Percentiles rank a stretch among this genome's conserved stretches.
phyloP scores from a whole-genome alignment of 30 jellyfish, hydroid and myxozoan species.

The Sanderia malayensis region DNA sequence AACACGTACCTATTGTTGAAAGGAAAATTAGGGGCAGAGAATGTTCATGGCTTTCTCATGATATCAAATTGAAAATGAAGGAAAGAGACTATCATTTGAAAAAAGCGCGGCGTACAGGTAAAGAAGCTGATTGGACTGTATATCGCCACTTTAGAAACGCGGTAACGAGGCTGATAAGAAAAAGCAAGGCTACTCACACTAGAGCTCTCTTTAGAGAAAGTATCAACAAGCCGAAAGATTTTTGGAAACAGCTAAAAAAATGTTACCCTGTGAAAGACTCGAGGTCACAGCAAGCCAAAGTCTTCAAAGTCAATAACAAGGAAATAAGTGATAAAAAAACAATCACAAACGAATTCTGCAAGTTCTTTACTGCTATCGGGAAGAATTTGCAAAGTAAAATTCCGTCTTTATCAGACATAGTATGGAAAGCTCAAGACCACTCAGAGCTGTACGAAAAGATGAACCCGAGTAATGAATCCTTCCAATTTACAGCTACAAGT shows the following conservation, averaged over 20 bases:
- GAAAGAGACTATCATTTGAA: slow-evolving; percentile 35
- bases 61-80: slow-evolving; percentile 24
- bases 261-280: slow-evolving; percentile 9
- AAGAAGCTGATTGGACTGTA: slow-evolving; percentile 23
- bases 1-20: slow-evolving; percentile 31
- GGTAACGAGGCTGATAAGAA: slow-evolving; percentile 19
- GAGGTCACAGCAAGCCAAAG: slow-evolving; percentile 11
- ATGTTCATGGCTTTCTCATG: slow-evolving; percentile 23
- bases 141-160: slow-evolving; percentile 31
- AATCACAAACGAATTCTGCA: slow-evolving; percentile 25
- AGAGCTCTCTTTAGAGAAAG: slow-evolving; percentile 23
- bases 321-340: background rate
- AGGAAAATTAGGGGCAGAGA: slow-evolving; percentile 28
- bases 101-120: slow-evolving; percentile 23
- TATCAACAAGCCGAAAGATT: too few relatives aligned
- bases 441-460: slow-evolving; percentile 15
- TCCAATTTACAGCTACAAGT: slow-evolving; percentile 34
- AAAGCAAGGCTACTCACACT: slow-evolving; percentile 23
- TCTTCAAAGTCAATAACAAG: slow-evolving; percentile 3
- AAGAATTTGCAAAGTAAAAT: slow-evolving; percentile 37
- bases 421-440: slow-evolving; percentile 44
- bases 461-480: slow-evolving; percentile 32
- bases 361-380: slow-evolving; percentile 43
- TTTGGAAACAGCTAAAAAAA: too few relatives aligned
- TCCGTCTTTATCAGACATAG: slow-evolving; percentile 31